These are phyloP conservation scores for Doris montereyensis DNA, from an alignment of 2,888 invertebrate species.

Conservation along the genomic window DNA sequence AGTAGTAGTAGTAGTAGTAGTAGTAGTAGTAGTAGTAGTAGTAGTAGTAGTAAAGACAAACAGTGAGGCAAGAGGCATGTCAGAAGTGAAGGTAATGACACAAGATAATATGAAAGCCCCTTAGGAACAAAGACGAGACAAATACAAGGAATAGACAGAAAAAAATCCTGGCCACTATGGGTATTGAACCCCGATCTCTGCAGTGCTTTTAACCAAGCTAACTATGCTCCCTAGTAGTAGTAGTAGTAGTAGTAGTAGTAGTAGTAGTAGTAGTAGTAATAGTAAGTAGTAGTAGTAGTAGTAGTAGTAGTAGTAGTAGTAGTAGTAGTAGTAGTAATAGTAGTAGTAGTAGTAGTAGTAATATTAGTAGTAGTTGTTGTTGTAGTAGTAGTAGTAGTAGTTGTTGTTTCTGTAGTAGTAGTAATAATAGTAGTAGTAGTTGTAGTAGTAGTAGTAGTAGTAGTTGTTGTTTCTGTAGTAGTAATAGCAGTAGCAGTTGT, in stretches of 20 bases:
- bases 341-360: background rate
- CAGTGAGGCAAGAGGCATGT: too few relatives aligned
- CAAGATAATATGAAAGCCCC: too few relatives aligned
- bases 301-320: background rate
- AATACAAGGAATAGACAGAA: too few relatives aligned
- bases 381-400: background rate
- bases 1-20: slow-evolving; percentile 14
- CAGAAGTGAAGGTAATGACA: too few relatives aligned
- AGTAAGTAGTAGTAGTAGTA: background rate
- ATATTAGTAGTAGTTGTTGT: background rate
- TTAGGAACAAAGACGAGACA: too few relatives aligned
- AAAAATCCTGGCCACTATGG: too few relatives aligned
- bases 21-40: slow-evolving; percentile 15
- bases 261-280: background rate
- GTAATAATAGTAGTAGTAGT: background rate
- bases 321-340: background rate
- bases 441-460: background rate
- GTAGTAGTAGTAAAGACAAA: background rate
- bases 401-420: background rate
- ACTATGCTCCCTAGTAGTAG: too few relatives aligned
- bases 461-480: background rate
- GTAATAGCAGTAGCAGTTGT: background rate
- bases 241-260: background rate
- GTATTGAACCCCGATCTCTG: too few relatives aligned
- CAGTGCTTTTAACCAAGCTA: too few relatives aligned